phyloP scores from a whole-genome alignment of 1,140 invertebrate genomes.

The Drosophila willistoni region DNA sequence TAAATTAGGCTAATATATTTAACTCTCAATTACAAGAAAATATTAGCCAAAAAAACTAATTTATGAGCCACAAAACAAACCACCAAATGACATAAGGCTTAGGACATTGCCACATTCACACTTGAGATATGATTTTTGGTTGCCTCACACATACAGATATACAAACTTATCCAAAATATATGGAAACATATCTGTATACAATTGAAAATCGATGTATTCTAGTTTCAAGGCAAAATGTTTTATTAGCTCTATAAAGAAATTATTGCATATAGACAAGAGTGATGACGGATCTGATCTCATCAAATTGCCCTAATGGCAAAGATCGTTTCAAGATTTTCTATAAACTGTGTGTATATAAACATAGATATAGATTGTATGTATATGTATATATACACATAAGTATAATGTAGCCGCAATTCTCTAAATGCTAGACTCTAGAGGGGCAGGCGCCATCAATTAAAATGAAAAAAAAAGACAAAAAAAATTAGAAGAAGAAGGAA shows the following conservation, averaged over 20 bases:
- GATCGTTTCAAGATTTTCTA: constrained; percentile 60
- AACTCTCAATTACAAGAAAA: constrained; percentile 12
- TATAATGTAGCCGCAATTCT: constrained; percentile 22
- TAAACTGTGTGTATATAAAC: constrained; percentile 35
- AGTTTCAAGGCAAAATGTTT: constrained; percentile 46
- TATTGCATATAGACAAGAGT: constrained; percentile 35
- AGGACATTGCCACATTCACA: constrained; percentile 33
- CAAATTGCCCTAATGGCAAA: constrained; percentile 59
- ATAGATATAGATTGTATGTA: not conserved
- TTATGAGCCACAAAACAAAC: constrained; percentile 52
- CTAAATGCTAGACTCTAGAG: constrained; percentile 21
- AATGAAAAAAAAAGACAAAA: constrained; percentile 46
- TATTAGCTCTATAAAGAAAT: constrained; percentile 29
- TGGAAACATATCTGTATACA: constrained; percentile 26
- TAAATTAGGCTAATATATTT: constrained; percentile 38
- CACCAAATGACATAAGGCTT: constrained; percentile 42
- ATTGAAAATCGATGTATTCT: constrained; percentile 7
- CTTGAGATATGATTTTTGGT: constrained; percentile 18
- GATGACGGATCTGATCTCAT: constrained; percentile 78
- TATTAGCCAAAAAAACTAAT: constrained; percentile 35
- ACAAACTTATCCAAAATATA: not conserved
- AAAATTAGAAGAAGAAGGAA: constrained; percentile 51
- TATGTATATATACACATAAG: constrained; percentile 15
- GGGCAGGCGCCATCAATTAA: constrained; percentile 72
- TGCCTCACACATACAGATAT: not conserved